Percentiles rank a stretch among this genome's conserved stretches.
Conservation (phyloP, 2,797 vertebrate genomes). For the Rhynchotus rufescens region DNA sequence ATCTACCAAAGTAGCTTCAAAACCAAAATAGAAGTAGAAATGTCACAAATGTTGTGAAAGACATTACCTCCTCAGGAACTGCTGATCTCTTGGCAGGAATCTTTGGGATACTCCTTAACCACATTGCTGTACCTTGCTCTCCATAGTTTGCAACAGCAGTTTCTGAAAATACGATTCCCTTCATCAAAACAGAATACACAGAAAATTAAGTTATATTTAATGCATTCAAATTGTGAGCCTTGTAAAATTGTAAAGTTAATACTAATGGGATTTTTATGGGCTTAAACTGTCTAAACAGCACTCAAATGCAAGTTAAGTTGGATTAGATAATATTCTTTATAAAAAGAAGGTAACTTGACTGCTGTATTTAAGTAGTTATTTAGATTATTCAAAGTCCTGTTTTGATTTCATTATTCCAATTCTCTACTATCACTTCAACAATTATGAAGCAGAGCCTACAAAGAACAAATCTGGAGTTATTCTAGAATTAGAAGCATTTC, state of each 20-base stretch:
- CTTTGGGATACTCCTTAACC: slow-evolving; percentile 73
- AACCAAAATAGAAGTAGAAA: background rate
- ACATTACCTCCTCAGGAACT: slow-evolving; percentile 92
- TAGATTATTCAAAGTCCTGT: background rate
- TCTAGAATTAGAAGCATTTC: slow-evolving; percentile 16
- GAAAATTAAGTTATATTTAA: background rate
- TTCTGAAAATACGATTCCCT: slow-evolving; percentile 92
- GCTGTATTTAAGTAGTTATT: background rate
- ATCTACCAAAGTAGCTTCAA: background rate
- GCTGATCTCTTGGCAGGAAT: slow-evolving; percentile 90
- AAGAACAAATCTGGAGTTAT: background rate
- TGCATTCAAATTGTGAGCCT: background rate
- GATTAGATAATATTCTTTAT: background rate
- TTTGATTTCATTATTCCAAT: background rate
- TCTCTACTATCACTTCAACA: background rate
- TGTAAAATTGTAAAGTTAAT: background rate
- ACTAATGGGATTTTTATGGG: background rate
- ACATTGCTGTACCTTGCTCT: slow-evolving; percentile 66
- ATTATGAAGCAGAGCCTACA: background rate
- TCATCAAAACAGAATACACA: slow-evolving; percentile 23
- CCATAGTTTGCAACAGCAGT: slow-evolving; percentile 91
- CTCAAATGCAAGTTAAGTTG: background rate
- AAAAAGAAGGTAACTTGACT: slow-evolving; percentile 21
- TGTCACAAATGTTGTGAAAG: background rate
- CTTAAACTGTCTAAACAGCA: background rate